phyloP scores from a whole-genome alignment of 2,888 invertebrate genomes.

The Lottia gigantea region DNA sequence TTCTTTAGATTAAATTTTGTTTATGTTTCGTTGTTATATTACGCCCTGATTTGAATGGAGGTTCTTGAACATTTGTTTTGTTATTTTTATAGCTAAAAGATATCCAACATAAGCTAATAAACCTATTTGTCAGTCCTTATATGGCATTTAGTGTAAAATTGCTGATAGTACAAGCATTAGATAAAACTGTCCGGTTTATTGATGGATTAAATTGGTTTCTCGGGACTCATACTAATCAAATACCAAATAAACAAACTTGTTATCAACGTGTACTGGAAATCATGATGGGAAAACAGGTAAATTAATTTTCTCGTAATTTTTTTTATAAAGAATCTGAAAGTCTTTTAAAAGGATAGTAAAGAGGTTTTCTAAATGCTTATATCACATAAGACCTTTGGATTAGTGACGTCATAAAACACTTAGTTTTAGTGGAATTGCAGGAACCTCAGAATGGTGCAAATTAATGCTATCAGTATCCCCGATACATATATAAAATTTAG shows the following conservation, averaged over 20 bases:
- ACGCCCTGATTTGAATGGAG: not conserved
- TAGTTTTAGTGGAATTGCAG: too few species aligned
- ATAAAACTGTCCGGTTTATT: conserved; percentile 76
- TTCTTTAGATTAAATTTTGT: too few species aligned
- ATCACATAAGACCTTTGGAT: too few species aligned
- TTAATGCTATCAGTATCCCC: too few species aligned
- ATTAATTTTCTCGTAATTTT: too few species aligned
- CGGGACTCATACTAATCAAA: conserved; percentile 42
- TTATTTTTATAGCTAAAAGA: conserved; percentile 70
- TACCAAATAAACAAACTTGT: conserved; percentile 20
- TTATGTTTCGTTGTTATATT: too few species aligned
- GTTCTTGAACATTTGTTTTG: not conserved
- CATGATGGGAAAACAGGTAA: conserved; percentile 71
- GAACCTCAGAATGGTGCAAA: too few species aligned
- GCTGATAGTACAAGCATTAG: conserved; percentile 85
- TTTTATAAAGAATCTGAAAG: too few species aligned
- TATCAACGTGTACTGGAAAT: conserved; percentile 76
- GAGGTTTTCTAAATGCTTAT: too few species aligned
- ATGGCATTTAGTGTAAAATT: conserved; percentile 92
- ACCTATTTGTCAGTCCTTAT: conserved; percentile 83
- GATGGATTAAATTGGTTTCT: conserved; percentile 68
- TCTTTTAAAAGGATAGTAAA: too few species aligned
- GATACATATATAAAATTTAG: too few species aligned
- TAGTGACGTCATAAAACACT: too few species aligned
- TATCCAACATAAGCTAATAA: conserved; percentile 78